phyloP scores from a whole-genome alignment of 2,113 vertebrate species.

The Bufo bufo region DNA sequence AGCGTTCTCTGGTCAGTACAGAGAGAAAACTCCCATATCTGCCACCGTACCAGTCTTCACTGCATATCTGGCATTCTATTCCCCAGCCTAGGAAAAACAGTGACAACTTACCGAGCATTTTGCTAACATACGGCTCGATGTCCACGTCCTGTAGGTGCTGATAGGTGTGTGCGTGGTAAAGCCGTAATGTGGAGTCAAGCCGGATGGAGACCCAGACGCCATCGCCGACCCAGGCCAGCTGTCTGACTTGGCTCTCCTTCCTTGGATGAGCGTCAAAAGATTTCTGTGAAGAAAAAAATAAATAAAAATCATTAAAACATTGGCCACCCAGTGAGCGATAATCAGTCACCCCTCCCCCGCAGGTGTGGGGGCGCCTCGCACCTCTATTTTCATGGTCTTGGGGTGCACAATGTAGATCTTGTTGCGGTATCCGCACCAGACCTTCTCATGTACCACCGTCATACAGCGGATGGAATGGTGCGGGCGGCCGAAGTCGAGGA shows the following conservation, averaged over 20 bases:
- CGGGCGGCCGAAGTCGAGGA: conserved; percentile 88
- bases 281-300: conserved; percentile 72
- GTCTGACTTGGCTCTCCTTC: conserved; percentile 89
- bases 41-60: too few species aligned
- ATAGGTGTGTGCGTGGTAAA: conserved; percentile 88
- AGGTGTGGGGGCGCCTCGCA: conserved; percentile 55
- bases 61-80: too few species aligned
- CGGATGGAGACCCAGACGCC: conserved; percentile 92
- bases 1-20: too few species aligned
- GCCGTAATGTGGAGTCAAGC: conserved; percentile 87
- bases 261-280: conserved; percentile 90
- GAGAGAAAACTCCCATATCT: too few species aligned
- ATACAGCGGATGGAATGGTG: conserved; percentile 96
- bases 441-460: conserved; percentile 95
- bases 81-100: too few species aligned
- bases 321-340: too few species aligned
- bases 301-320: too few species aligned
- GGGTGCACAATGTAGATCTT: conserved; percentile 97
- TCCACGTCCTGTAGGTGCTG: conserved; percentile 92
- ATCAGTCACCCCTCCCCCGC: neutral
- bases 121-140: conserved; percentile 92
- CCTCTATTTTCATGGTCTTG: conserved; percentile 98
- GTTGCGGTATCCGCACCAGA: conserved; percentile 98
- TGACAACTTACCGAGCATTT: conserved; percentile 84
- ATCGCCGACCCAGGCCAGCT: conserved; percentile 88